Evolutionary conservation across 1,140 invertebrate species (phyloP).

Genomic region (Tetragnatha versicolor): DNA sequence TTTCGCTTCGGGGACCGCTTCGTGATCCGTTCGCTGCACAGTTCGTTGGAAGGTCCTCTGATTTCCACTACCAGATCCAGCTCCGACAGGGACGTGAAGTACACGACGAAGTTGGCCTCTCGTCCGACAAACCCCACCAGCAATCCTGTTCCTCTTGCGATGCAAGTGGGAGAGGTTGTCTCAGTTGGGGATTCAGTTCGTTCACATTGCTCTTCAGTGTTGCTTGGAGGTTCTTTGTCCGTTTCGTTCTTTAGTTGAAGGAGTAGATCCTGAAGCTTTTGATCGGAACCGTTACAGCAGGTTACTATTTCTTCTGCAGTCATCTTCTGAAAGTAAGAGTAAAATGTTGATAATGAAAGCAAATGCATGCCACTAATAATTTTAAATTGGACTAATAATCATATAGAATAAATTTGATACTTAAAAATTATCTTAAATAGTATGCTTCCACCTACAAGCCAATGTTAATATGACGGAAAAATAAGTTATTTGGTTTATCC

Average conservation of each 20-base stretch:
- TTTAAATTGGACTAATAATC: too few relatives aligned
- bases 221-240: neutral
- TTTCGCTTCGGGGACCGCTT: conserved; percentile 50
- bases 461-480: too few relatives aligned
- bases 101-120: conserved; percentile 56
- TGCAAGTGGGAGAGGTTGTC: conserved; percentile 13
- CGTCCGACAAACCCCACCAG: conserved; percentile 56
- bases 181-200: neutral
- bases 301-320: conserved; percentile 52
- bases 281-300: conserved; percentile 28
- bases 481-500: too few relatives aligned
- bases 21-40: conserved; percentile 55
- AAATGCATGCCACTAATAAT: too few relatives aligned
- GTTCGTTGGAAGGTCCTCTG: conserved; percentile 49
- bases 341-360: too few relatives aligned
- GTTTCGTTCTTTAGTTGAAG: conserved; percentile 44
- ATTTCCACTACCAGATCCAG: conserved; percentile 58
- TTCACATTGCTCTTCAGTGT: neutral
- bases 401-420: too few relatives aligned
- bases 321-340: conserved; percentile 35
- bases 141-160: conserved; percentile 58
- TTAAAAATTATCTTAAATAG: too few relatives aligned
- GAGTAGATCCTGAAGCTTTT: conserved; percentile 49
- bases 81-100: conserved; percentile 34
- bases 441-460: too few relatives aligned